These are phyloP conservation scores for Tuberolachnus salignus DNA, from an alignment of 2,888 invertebrate species.

Conservation along the genomic window DNA sequence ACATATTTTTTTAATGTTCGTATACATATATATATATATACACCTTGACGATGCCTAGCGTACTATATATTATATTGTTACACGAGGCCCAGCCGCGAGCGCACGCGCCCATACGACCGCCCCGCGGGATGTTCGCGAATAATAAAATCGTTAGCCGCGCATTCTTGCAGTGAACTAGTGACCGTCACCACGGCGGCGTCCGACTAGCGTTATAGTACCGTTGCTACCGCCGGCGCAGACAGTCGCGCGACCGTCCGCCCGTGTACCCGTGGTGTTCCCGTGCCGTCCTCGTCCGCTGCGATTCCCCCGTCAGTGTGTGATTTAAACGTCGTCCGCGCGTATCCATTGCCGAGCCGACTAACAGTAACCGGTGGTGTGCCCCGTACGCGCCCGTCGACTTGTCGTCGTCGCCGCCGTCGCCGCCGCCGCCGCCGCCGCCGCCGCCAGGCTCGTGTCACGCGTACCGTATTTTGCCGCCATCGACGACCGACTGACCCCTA, in stretches of 20 bases:
- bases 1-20: too few species aligned
- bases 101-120: background rate
- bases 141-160: constrained; percentile 38
- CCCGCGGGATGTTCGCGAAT: constrained; percentile 43
- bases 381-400: background rate
- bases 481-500: background rate
- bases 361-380: background rate
- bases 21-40: background rate
- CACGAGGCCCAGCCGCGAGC: background rate
- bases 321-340: background rate
- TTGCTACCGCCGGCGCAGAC: background rate
- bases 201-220: too few species aligned
- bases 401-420: background rate
- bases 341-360: background rate
- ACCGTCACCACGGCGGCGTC: constrained; percentile 26
- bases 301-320: too few species aligned
- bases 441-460: background rate
- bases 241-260: background rate
- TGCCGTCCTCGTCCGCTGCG: background rate
- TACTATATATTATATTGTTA: background rate
- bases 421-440: background rate
- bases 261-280: background rate
- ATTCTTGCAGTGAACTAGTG: constrained; percentile 43
- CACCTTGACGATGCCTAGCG: background rate
- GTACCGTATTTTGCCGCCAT: background rate